Base-by-base conservation (phyloP, 2,888 invertebrate species). In the Lochmaea capreae region DNA sequence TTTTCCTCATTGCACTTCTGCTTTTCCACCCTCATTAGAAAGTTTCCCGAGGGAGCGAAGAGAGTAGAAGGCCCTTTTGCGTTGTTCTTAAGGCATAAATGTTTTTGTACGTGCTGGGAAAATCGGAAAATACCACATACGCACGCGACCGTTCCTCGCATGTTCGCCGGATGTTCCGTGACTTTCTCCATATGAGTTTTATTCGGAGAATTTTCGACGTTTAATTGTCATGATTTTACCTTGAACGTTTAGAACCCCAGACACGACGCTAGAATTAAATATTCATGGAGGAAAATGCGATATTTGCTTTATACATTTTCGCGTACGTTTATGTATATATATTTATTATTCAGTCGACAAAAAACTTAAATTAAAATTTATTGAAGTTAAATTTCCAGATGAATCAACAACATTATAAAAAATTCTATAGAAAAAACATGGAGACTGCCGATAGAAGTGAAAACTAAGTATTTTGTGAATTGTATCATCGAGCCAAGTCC, bases 61-160 rank as follows among this genome's bases (percentile, higher is more conserved):
- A 59, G 67, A 57, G 67, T 46, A 72, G 71, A 43, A 39, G 65
- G n/a, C 46, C 52, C 54, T 43, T 65, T 65, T 22, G 68, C 76
- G 74, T 74, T 73, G 72, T 77, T 75, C 77, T 73, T 69, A 57
- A 71, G 67, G 73, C 73, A 75, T 76, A 78, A 77, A 78, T 76
- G 78, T 77, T 77, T 77, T 76, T 72, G 74, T 83, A 84, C 84
- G 83, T 71, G 65, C 71, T 39, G 71, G 71, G 83, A 83, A 65
- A 67, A 67, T 77, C 79, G 80, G 80, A 81, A 82, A 84, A 84
- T 84, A 83, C 83, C 83, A 85, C 84, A 84, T 83, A 85, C 85
- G 83, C 85, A 85, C 85, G 84, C 85, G 79, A 84, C 77, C 52
- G 77, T 65, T 72, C 71, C 75, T 77, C 81, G 83, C 83, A 82